Percentiles rank a stretch among this genome's conserved stretches.
Conservation (phyloP, 1,140 invertebrate species). For the Sesamia nonagrioides region DNA sequence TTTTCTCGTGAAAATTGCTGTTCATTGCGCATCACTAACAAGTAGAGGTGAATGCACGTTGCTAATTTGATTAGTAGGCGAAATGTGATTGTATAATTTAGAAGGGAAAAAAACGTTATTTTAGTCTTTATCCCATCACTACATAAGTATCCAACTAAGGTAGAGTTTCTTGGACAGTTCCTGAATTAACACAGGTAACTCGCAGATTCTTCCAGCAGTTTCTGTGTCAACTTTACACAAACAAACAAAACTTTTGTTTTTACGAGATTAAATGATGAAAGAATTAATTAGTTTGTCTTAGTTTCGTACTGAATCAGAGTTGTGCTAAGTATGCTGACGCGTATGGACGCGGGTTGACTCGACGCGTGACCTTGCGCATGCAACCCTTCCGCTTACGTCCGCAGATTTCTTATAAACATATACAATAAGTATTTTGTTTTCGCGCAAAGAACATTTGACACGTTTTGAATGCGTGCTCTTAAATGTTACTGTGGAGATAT, state of each 20-base stretch:
- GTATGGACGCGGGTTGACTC: neutral
- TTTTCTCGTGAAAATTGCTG: neutral
- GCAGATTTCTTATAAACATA: constrained; percentile 43
- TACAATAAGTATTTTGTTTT: constrained; percentile 40
- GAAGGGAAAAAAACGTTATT: neutral
- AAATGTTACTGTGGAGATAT: constrained; percentile 21
- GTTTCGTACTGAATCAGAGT: neutral
- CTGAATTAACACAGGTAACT: neutral
- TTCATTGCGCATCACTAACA: neutral
- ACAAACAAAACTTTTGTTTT: constrained; percentile 13
- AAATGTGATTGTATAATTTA: neutral
- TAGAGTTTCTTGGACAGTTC: constrained; percentile 5
- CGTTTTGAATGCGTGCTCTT: constrained; percentile 26
- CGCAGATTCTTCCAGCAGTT: neutral
- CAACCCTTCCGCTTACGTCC: constrained; percentile 49
- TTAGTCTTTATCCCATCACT: neutral
- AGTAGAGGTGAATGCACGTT: neutral
- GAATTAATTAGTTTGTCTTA: constrained; percentile 2
- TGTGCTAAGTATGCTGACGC: constrained; percentile 36
- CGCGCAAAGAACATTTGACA: constrained; percentile 35
- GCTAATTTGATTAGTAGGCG: neutral
- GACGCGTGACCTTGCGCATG: constrained; percentile 43
- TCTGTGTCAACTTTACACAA: constrained; percentile 13
- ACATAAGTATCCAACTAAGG: constrained; percentile 4
- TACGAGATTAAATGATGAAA: constrained; percentile 16